Evolutionary conservation across 2,888 invertebrate species (phyloP).

Genomic region (Drosophila lacicola): DNA sequence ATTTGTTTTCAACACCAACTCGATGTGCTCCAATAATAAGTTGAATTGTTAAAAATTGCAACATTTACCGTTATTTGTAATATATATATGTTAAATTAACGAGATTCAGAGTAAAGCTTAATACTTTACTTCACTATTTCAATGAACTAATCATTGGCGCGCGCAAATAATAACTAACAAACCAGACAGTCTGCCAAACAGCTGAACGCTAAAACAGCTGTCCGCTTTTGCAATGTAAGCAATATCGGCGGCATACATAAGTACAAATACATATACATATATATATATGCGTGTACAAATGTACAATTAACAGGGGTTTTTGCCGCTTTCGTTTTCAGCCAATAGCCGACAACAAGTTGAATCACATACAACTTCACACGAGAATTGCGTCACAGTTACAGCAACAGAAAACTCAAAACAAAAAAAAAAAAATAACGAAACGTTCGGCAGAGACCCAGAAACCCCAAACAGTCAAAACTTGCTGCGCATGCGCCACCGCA

Average conservation of each 20-base stretch:
- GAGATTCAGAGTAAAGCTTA: constrained; percentile 11
- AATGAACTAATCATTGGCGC: constrained; percentile 60
- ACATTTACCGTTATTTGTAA: constrained; percentile 37
- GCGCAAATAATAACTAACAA: constrained; percentile 59
- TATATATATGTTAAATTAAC: constrained; percentile 2
- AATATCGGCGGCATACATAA: constrained; percentile 7
- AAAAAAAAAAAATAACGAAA: constrained; percentile 23
- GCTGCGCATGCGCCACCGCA: constrained; percentile 68
- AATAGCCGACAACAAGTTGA: constrained; percentile 64
- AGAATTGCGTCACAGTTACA: constrained; percentile 74
- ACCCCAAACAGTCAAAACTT: constrained; percentile 60
- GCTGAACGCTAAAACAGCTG: constrained; percentile 38
- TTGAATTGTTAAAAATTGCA: constrained; percentile 15
- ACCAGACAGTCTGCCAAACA: constrained; percentile 14
- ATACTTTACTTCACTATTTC: constrained; percentile 13
- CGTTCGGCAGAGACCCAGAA: constrained; percentile 73
- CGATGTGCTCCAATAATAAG: constrained; percentile 55
- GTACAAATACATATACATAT: constrained; percentile 1
- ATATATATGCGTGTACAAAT: constrained; percentile 5
- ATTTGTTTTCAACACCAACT: too few relatives aligned
- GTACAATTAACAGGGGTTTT: constrained; percentile 49
- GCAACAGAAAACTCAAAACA: constrained; percentile 37
- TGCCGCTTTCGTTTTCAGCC: constrained; percentile 64
- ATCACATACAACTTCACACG: constrained; percentile 58
- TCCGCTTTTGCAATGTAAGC: constrained; percentile 25